Percentiles rank a stretch among this genome's conserved stretches.
phyloP scores from a whole-genome alignment of 2,888 invertebrate species.

The Epirrita christyi region DNA sequence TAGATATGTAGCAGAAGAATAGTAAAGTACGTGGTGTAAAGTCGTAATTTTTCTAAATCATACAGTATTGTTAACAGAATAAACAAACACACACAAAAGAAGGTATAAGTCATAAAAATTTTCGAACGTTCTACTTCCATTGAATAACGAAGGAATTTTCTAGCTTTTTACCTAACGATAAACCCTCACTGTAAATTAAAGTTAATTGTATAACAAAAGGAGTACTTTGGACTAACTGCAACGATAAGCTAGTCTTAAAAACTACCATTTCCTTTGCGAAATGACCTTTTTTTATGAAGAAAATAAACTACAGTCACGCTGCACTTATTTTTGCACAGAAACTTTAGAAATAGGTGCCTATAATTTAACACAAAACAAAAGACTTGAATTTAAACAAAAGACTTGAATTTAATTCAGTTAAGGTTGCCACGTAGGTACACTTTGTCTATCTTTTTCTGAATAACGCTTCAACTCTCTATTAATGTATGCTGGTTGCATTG shows the following conservation, averaged over 20 bases:
- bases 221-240: conserved; percentile 54
- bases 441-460: too few relatives aligned
- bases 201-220: conserved; percentile 64
- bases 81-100: too few relatives aligned
- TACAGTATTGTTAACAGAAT: too few relatives aligned
- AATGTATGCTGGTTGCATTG: too few relatives aligned
- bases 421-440: too few relatives aligned
- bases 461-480: too few relatives aligned
- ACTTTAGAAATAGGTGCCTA: neutral
- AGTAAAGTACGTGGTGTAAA: too few relatives aligned
- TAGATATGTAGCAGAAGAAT: too few relatives aligned
- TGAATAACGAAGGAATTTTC: neutral
- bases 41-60: too few relatives aligned
- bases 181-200: conserved; percentile 56
- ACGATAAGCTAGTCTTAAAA: conserved; percentile 55
- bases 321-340: conserved; percentile 2
- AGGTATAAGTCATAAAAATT: neutral
- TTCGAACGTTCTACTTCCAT: neutral
- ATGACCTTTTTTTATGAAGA: conserved; percentile 43
- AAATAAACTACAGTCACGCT: conserved; percentile 9
- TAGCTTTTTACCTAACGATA: conserved; percentile 46
- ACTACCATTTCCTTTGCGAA: conserved; percentile 49
- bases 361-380: too few relatives aligned
- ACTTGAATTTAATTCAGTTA: too few relatives aligned
- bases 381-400: too few relatives aligned